Evolutionary conservation across 2,888 invertebrate species (phyloP), one percentile per base, ranked within the genome.

Genomic region (Oscheius sp.): DNA sequence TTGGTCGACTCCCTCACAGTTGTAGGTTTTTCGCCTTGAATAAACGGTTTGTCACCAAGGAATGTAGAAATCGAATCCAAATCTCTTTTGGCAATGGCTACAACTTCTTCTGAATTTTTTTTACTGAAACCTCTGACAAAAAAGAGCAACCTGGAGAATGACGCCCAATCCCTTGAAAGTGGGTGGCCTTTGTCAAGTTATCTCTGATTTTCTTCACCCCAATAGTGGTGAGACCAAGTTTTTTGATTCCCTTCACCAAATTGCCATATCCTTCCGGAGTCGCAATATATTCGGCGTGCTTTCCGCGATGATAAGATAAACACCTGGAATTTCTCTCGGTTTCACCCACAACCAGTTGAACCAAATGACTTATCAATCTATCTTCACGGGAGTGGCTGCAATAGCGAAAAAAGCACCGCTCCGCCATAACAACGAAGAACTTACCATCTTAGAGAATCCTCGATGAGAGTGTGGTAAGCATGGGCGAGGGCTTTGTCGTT

Each of bases 111-210:
- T 29, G n/a, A n/a, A n/a, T n/a, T n/a, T n/a, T n/a, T n/a, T n/a
- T n/a, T n/a, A n/a, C n/a, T n/a, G n/a, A n/a, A n/a, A n/a, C n/a
- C n/a, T n/a, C n/a, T n/a, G n/a, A n/a, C n/a, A n/a, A n/a, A n/a
- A n/a, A n/a, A n/a, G n/a, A n/a, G n/a, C n/a, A n/a, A n/a, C n/a
- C n/a, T n/a, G 75, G 76, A 1, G 85, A 79, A 73, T 88, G 87
- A 5, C 87, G 79, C 4, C 88, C 88, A 25, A 88, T 87, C 17
- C 88, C 88, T 55, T 88, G 88, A 12, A 73, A 72, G 20, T 64
- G 23, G 23, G 52, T 15, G 12, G 23, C 23, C 31, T 64, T 64
- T 1, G 15, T 31, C 1, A 64, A 31, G 17, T n/a, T n/a, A n/a
- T n/a, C n/a, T 33, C 15, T 34, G 10, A 61, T 17, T 39, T 64